Base-by-base conservation (phyloP, 2,113 vertebrate species). In the Bagarius yarrelli region DNA sequence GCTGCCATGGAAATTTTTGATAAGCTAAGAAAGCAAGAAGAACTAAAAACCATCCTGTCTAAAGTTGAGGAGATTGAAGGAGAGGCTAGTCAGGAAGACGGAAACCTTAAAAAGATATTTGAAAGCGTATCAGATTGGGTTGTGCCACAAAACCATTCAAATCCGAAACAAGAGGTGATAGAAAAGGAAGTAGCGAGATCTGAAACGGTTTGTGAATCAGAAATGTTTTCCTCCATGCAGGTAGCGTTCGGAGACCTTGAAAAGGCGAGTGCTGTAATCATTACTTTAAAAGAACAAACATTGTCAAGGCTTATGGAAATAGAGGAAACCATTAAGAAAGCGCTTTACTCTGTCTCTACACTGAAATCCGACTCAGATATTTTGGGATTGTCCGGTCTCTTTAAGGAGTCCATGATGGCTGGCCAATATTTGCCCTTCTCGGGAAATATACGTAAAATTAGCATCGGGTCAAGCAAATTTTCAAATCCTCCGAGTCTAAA, bases 271-370 rank as follows among this genome's bases (percentile, higher is more conserved):
- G 90, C 92, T n/a, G 96, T 97, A 86, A 96, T 99, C 25, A 92
- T 94, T 25, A 89, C 88, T 84, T 89, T 99, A 77, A 99, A 97
- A 86, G 95, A 98, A 80, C 96, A 99, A 87, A 99, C 96, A 0
- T 89, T 98, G 67, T 94, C 95, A 52, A 94, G 93, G 86, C 93
- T 99, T 40, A 76, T 94, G 82, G 96, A 96, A 81, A 97, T 99
- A 0, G 96, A 98, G 83, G 94, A 94, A 34, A 91, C 96, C 15
- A 95, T 99, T 69, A 96, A 91, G 83, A 99, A 99, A 87, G 96
- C 94, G 5, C 94, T 99, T 61, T 96, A 88, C 86, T 97, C 97
- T 0, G 94, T 98, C 79, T 98, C 96, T 0, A 94, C 90, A 76
- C 91, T 99, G 55, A 96, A 97, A 85, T 95, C 96, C 2, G 96